phyloP scores from a whole-genome alignment of 2,888 invertebrate species.

The Orthosia gracilis region DNA sequence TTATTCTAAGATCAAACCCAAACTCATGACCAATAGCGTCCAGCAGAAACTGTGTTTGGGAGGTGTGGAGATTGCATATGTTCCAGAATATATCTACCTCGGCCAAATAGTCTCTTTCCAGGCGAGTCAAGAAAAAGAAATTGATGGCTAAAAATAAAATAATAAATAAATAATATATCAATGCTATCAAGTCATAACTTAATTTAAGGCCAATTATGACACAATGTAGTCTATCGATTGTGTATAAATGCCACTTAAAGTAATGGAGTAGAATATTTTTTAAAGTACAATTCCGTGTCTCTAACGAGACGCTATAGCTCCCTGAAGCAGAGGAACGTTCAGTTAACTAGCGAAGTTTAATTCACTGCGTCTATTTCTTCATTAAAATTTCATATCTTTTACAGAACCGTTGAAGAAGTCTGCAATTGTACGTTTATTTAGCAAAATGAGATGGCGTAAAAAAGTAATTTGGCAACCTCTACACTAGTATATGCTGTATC shows the following conservation, averaged over 20 bases:
- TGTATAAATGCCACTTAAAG: background rate
- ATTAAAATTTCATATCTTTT: conserved; percentile 18
- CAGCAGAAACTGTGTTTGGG: too few relatives aligned
- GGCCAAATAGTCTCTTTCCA: too few relatives aligned
- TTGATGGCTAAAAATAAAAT: too few relatives aligned
- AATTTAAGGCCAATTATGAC: background rate
- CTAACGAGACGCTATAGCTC: conserved; percentile 13
- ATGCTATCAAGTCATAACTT: background rate
- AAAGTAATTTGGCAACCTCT: background rate
- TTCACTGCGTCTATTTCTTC: conserved; percentile 4
- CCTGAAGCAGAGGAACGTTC: conserved; percentile 16
- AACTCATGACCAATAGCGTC: too few relatives aligned
- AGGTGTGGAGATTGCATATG: too few relatives aligned
- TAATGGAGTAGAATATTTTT: conserved; percentile 3
- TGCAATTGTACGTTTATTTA: conserved; percentile 3
- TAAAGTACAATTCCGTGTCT: conserved; percentile 9
- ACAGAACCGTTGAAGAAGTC: background rate
- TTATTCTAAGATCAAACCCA: background rate
- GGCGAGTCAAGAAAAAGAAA: too few relatives aligned
- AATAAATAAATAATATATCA: too few relatives aligned
- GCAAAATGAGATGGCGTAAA: background rate
- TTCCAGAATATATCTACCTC: too few relatives aligned
- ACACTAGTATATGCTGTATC: background rate
- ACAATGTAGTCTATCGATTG: background rate
- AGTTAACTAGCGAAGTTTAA: conserved; percentile 15